Conservation (phyloP, 2,113 vertebrate genomes). For the Oreocharis arfaki region DNA sequence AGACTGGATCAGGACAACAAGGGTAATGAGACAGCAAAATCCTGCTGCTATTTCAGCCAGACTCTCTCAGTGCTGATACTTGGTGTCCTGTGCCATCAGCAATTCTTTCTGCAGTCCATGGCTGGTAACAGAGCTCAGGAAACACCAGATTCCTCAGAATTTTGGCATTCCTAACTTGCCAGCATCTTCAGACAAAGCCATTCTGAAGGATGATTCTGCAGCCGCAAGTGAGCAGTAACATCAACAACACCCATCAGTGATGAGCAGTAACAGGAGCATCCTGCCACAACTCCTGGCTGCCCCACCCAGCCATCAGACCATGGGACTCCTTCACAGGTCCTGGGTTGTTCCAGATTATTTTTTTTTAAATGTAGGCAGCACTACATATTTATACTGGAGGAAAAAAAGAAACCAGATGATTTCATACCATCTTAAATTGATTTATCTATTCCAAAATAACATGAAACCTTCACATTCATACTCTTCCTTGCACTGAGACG, state of each 20-base stretch:
- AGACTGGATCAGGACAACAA: not conserved
- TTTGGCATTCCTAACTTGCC: not conserved
- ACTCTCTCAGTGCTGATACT: not conserved
- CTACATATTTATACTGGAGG: not conserved
- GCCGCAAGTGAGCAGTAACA: not conserved
- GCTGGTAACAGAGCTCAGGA: not conserved
- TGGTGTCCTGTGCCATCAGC: not conserved
- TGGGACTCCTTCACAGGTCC: not conserved
- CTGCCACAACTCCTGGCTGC: not conserved
- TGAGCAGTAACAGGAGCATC: not conserved
- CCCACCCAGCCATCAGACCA: not conserved
- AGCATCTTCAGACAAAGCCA: not conserved
- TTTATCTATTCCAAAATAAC: not conserved
- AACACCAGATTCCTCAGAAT: not conserved
- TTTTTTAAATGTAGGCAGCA: not conserved
- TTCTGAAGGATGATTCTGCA: not conserved
- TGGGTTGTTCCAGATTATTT: not conserved
- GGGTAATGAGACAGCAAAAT: not conserved
- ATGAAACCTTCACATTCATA: not conserved
- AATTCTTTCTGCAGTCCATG: not conserved
- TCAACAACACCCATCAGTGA: not conserved
- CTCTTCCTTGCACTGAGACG: not conserved
- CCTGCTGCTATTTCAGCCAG: not conserved
- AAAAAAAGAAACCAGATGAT: not conserved
- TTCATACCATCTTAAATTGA: not conserved